phyloP scores from a whole-genome alignment of 1,140 invertebrate species.

The Drosophila tropicalis region DNA sequence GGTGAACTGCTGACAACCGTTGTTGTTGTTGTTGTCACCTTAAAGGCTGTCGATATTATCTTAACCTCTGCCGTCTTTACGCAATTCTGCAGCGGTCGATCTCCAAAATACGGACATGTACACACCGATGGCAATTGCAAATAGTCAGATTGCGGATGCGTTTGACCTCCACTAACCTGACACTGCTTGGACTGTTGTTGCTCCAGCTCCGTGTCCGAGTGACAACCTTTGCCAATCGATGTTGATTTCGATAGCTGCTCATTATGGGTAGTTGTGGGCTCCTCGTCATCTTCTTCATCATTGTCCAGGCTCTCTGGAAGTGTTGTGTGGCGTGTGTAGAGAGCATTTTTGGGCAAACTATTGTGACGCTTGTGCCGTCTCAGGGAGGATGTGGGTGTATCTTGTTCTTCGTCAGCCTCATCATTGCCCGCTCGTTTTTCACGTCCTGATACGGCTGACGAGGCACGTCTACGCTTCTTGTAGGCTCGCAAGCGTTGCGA shows the following conservation, averaged over 20 bases:
- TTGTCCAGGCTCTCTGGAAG: slow-evolving; percentile 54
- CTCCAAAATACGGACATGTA: slow-evolving; percentile 91
- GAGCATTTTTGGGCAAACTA: slow-evolving; percentile 73
- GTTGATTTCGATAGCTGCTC: slow-evolving; percentile 20
- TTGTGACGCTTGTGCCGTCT: slow-evolving; percentile 67
- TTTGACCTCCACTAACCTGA: slow-evolving; percentile 36
- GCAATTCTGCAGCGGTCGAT: slow-evolving; percentile 84
- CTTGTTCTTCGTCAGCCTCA: slow-evolving; percentile 57
- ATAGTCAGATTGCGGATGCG: slow-evolving; percentile 76
- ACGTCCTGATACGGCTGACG: slow-evolving; percentile 53
- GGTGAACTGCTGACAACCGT: slow-evolving; percentile 65
- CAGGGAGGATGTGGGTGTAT: slow-evolving; percentile 50
- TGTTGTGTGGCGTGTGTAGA: slow-evolving; percentile 58
- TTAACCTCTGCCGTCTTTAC: slow-evolving; percentile 84
- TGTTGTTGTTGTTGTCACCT: slow-evolving; percentile 60
- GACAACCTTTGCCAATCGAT: slow-evolving; percentile 42
- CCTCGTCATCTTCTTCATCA: slow-evolving; percentile 29
- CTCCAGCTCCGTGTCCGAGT: slow-evolving; percentile 73
- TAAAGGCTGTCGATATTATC: slow-evolving; percentile 84
- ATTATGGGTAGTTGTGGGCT: not conserved
- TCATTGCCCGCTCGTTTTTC: slow-evolving; percentile 51
- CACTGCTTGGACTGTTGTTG: slow-evolving; percentile 32
- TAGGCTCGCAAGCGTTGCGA: slow-evolving; percentile 61
- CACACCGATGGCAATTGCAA: slow-evolving; percentile 88
- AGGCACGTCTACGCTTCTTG: slow-evolving; percentile 66